These are phyloP conservation scores for Sialis fuliginosa DNA, from an alignment of 2,888 invertebrate species.

Conservation along the genomic window DNA sequence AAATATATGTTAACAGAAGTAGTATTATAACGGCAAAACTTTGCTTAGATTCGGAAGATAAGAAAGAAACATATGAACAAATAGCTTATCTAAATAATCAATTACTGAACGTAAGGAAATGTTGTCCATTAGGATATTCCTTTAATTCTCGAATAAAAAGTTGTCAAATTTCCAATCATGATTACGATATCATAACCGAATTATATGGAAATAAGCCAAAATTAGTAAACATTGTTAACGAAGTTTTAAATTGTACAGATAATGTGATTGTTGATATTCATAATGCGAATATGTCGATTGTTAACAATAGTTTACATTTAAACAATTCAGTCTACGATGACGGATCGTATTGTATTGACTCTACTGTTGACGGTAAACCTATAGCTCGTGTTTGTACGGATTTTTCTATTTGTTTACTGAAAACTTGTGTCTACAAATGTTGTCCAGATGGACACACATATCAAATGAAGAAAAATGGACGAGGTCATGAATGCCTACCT, in stretches of 20 bases:
- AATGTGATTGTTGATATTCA: not conserved
- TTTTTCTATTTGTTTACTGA: not conserved
- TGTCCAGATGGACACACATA: slow-evolving; percentile 8
- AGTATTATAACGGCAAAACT: not conserved
- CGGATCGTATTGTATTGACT: slow-evolving; percentile 1
- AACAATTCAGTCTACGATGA: not conserved
- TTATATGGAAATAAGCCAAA: slow-evolving; percentile 6
- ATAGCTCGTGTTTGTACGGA: slow-evolving; percentile 2
- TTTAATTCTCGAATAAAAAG: slow-evolving; percentile 14
- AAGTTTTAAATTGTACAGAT: slow-evolving; percentile 1
- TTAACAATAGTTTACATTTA: slow-evolving; percentile 2
- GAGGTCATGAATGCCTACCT: slow-evolving; percentile 2
- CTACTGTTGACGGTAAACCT: not conserved
- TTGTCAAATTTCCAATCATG: slow-evolving; percentile 9
- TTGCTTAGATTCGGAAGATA: not conserved
- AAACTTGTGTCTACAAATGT: slow-evolving; percentile 9
- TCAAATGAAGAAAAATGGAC: slow-evolving; percentile 1
- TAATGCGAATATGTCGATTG: not conserved
- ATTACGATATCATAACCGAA: slow-evolving; percentile 4
- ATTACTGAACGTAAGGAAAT: slow-evolving; percentile 14
- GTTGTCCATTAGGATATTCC: slow-evolving; percentile 15
- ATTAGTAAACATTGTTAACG: slow-evolving; percentile 7
- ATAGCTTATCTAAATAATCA: slow-evolving; percentile 1
- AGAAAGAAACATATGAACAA: not conserved
- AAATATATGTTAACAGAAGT: not conserved